Conservation (phyloP, 2,797 vertebrate species). For the Naso thynnoides region DNA sequence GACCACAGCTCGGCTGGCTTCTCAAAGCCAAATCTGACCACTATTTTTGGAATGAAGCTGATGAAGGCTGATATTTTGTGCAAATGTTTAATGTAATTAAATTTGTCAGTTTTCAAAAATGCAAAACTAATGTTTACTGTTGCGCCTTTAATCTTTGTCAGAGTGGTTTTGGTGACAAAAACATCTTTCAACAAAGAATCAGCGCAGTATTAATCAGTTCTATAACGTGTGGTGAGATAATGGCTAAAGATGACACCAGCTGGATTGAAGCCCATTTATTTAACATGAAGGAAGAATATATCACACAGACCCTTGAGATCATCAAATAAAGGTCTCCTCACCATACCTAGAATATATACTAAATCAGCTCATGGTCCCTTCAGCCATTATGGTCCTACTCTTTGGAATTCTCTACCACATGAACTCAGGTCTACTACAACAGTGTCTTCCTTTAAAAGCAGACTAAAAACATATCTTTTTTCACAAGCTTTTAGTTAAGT, state of each 20-base stretch:
- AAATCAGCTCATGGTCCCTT: no score
- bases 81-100: not conserved
- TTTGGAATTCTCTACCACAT: no score
- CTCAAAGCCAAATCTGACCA: constrained; percentile 31
- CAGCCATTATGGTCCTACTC: no score
- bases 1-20: constrained; percentile 22
- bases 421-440: no score
- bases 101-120: not conserved
- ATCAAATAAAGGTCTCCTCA: no score
- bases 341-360: no score
- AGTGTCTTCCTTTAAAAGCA: no score
- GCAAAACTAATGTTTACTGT: not conserved
- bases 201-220: not conserved
- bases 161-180: not conserved
- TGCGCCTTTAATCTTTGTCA: constrained; percentile 3
- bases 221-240: not conserved
- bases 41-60: constrained; percentile 31
- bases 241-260: not conserved
- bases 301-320: not conserved
- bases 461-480: no score
- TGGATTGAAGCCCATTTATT: not conserved
- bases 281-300: not conserved
- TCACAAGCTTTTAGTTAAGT: no score
- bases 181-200: not conserved
- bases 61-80: constrained; percentile 11